These are phyloP conservation scores for Tetrao urogallus DNA, from an alignment of 2,113 vertebrate species.

Conservation along the genomic window DNA sequence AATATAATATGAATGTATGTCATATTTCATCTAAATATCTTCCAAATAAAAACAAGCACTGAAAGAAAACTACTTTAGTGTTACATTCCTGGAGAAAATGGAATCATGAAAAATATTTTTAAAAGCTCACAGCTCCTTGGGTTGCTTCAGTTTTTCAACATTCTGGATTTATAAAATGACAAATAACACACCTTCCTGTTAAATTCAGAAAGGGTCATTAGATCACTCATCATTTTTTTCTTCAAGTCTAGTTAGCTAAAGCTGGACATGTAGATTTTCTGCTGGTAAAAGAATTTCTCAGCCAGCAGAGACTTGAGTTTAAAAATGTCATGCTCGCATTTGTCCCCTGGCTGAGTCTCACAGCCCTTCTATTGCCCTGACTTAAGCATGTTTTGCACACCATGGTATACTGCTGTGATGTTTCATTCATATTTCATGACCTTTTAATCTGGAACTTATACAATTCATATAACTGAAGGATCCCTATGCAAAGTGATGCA, in stretches of 20 bases:
- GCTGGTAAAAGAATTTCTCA: neutral
- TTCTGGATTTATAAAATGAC: neutral
- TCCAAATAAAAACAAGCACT: neutral
- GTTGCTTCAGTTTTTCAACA: neutral
- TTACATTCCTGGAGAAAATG: neutral
- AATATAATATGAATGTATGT: neutral
- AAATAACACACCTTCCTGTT: neutral
- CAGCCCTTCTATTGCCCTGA: neutral
- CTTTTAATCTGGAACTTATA: neutral
- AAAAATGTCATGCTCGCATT: neutral
- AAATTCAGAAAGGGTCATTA: neutral
- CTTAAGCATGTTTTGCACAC: accelerated
- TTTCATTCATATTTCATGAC: neutral
- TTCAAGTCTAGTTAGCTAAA: neutral
- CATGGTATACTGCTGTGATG: neutral
- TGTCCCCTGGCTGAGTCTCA: neutral
- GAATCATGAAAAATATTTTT: neutral
- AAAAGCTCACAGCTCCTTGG: neutral
- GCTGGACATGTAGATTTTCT: neutral
- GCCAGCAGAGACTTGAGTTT: neutral
- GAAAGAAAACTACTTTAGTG: neutral
- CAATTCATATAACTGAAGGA: neutral
- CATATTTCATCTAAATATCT: neutral
- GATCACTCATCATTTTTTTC: neutral
- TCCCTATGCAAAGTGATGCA: neutral